phyloP scores from a whole-genome alignment of 2,113 vertebrate species.

The Epinephelus lanceolatus region DNA sequence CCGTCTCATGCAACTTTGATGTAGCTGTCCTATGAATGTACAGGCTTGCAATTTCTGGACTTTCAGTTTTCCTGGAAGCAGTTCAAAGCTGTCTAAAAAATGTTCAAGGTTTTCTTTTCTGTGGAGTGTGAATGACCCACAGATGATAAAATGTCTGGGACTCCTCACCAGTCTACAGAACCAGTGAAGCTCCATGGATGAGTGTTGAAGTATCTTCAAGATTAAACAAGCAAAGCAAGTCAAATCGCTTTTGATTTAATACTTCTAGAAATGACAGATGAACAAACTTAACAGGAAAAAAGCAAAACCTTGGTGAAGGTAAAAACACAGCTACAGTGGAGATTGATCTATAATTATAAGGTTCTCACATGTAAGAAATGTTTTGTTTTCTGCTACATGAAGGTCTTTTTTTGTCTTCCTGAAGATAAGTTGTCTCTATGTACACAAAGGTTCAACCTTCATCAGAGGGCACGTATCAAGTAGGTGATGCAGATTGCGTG shows the following conservation, averaged over 20 bases:
- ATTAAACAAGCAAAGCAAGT: conserved; percentile 3
- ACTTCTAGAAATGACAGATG: not conserved
- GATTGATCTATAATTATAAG: conserved; percentile 19
- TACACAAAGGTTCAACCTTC: conserved; percentile 7
- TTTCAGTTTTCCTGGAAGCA: conserved; percentile 7
- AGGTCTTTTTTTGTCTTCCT: not conserved
- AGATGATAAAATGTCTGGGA: conserved; percentile 2
- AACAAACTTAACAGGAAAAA: not conserved
- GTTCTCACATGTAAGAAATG: not conserved
- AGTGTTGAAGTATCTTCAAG: not conserved
- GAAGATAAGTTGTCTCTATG: not conserved
- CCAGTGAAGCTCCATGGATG: not conserved
- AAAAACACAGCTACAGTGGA: not conserved
- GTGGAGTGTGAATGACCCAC: conserved; percentile 5
- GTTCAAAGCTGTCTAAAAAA: conserved; percentile 17
- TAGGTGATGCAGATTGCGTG: not conserved
- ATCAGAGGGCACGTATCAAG: conserved; percentile 1
- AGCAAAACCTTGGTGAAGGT: not conserved
- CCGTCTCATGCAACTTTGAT: not conserved
- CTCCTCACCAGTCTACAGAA: not conserved
- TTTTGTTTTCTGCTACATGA: conserved; percentile 2
- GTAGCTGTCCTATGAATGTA: not conserved
- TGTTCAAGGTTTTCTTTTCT: conserved; percentile 21
- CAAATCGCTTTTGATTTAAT: not conserved
- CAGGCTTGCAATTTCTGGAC: not conserved